A percentile compares a stretch with the other conserved stretches of the same genome.
Conservation (phyloP, 1,140 invertebrate species). For the Pogonus chalceus region DNA sequence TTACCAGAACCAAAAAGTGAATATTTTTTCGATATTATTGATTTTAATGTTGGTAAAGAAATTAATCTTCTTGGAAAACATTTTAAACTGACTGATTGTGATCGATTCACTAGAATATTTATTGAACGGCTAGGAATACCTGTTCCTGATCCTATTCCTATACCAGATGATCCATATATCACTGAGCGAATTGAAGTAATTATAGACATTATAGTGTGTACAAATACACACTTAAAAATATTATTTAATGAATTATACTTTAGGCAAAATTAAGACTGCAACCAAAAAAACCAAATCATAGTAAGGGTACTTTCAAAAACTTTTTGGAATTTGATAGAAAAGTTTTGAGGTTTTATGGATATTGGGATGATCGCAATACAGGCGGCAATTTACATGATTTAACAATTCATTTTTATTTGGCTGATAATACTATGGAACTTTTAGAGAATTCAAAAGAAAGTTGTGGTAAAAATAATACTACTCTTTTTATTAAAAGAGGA, state of each 20-base stretch:
- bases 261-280: slow-evolving; percentile 24
- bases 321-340: slow-evolving; percentile 69
- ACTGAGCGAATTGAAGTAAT: slow-evolving; percentile 34
- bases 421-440: slow-evolving; percentile 83
- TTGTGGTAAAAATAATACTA: slow-evolving; percentile 55
- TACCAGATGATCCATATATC: slow-evolving; percentile 45
- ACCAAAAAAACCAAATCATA: slow-evolving; percentile 44
- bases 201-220: slow-evolving; percentile 11
- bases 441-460: slow-evolving; percentile 62
- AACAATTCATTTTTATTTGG: slow-evolving; percentile 71
- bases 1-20: slow-evolving; percentile 54
- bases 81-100: slow-evolving; percentile 72
- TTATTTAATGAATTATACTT: slow-evolving; percentile 14
- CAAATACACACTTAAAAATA: not conserved
- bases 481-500: slow-evolving; percentile 60
- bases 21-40: slow-evolving; percentile 63
- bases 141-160: slow-evolving; percentile 58
- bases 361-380: slow-evolving; percentile 77
- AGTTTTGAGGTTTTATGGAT: slow-evolving; percentile 69
- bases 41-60: slow-evolving; percentile 67
- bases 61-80: slow-evolving; percentile 64
- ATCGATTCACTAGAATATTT: slow-evolving; percentile 76
- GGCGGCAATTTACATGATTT: slow-evolving; percentile 64
- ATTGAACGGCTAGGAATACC: slow-evolving; percentile 72
- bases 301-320: slow-evolving; percentile 47